Evolutionary conservation across 2,113 vertebrate species (phyloP).

Genomic region (Takifugu flavidus): DNA sequence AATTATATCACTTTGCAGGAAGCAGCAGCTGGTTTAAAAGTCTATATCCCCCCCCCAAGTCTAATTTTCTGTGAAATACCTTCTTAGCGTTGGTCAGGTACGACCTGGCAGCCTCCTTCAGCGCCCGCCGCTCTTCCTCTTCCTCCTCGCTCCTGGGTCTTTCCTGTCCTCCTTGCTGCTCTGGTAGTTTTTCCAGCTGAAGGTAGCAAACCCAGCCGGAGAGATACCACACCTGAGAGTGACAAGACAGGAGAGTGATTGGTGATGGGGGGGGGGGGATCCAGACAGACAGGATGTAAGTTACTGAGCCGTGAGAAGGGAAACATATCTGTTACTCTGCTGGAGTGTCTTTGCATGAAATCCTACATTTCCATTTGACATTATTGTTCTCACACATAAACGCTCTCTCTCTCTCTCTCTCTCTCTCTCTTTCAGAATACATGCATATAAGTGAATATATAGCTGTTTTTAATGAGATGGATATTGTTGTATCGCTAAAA

Average conservation of each 20-base stretch:
- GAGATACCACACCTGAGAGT: conserved; percentile 77
- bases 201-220: conserved; percentile 77
- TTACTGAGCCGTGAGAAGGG: conserved; percentile 37
- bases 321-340: conserved; percentile 41
- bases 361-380: conserved; percentile 29
- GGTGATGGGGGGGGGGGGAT: background rate
- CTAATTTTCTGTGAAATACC: conserved; percentile 46
- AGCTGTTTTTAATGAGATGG: no score
- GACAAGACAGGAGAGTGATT: conserved; percentile 43
- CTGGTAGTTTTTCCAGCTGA: conserved; percentile 60
- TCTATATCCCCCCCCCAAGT: background rate
- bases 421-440: conserved; percentile 7
- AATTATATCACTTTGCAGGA: background rate
- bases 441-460: conserved; percentile 1
- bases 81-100: conserved; percentile 76
- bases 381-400: conserved; percentile 26
- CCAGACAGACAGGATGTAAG: conserved; percentile 27
- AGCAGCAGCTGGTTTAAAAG: background rate
- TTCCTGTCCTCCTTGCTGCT: conserved; percentile 64
- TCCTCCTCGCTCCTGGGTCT: conserved; percentile 51
- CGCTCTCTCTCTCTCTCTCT: conserved; percentile 6
- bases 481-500: no score
- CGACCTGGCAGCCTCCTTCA: conserved; percentile 68
- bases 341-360: conserved; percentile 34
- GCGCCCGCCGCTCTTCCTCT: conserved; percentile 65